Evolutionary conservation across 2,113 vertebrate species (phyloP), one percentile per base, ranked within the genome.

Genomic region (Aythya baeri): DNA sequence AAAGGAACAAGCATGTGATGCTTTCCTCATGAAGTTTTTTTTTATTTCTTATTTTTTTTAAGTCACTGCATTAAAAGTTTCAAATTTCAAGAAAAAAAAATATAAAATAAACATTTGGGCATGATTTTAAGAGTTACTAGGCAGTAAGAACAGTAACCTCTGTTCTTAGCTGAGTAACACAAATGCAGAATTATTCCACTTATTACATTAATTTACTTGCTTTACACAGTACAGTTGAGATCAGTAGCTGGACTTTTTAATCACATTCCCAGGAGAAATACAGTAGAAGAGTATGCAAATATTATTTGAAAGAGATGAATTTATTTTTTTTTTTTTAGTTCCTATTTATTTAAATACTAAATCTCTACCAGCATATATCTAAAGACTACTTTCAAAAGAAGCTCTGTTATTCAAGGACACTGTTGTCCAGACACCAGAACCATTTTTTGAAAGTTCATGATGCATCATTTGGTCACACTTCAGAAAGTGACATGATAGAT

Each of bases 1-100:
- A 66, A 78, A 90, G 95, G 84, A 92, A 63, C 74, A 76, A 94
- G 86, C 88, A 97, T 29, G 3, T 85, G 70, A 91, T 75, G 34
- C 71, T 91, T 83, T 58, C 67, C 57, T 83, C 67, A 50, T 43
- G 14, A 68, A 85, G 74, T 68, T 50, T 52, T 46, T 36, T 36
- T 46, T 18, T 46, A 7, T 46, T 46, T 46, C 6, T 54, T 55
- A 93, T 91, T 68, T 54, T 55, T 91, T 96, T 63, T 92, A 91
- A 86, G 93, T 89, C 62, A 54, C 75, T 83, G 22, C 31, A 68
- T 46, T 84, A 54, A 52, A 68, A 13, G 27, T 78, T 71, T 93
- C 38, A 75, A 78, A 84, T 3, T 18, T 90, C 13, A 67, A 72
- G 52, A 68, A 75, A 86, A 91, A 50, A 52, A 26, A 26, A 50